phyloP scores from a whole-genome alignment of 2,113 vertebrate genomes.

The Myiozetetes cayanensis region DNA sequence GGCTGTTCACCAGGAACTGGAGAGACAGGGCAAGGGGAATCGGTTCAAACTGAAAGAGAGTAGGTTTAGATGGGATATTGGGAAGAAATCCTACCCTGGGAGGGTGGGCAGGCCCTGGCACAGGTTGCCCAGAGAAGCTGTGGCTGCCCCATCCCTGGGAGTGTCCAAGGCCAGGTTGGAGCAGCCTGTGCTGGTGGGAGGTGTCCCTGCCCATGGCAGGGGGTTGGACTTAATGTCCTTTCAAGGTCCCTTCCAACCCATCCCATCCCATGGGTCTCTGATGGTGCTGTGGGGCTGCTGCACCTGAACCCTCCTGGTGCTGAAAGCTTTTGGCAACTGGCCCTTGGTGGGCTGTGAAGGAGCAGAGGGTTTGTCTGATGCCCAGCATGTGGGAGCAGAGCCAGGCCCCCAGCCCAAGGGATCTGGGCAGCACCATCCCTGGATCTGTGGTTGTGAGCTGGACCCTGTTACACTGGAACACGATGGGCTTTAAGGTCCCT shows the following conservation, averaged over 20 bases:
- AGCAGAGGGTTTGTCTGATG: neutral
- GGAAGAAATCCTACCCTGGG: too few relatives aligned
- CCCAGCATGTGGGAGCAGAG: neutral
- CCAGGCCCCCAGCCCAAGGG: fast-evolving
- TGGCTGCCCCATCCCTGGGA: neutral
- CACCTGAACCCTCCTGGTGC: neutral
- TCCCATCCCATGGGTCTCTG: fast-evolving
- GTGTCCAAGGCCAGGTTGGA: neutral
- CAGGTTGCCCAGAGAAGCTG: neutral
- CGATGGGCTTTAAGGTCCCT: neutral
- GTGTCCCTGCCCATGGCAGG: neutral
- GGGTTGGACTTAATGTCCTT: neutral
- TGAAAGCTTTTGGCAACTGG: neutral
- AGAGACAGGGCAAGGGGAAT: too few relatives aligned
- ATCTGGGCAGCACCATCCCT: fast-evolving
- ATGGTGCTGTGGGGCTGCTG: neutral
- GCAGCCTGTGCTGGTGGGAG: neutral
- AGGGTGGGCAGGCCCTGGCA: too few relatives aligned
- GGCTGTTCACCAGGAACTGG: too few relatives aligned
- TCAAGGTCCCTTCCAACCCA: fast-evolving
- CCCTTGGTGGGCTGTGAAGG: fast-evolving
- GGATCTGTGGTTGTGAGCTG: neutral
- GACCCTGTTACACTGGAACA: neutral
- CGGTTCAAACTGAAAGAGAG: too few relatives aligned
- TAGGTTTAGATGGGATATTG: too few relatives aligned